Base-by-base conservation (phyloP, 2,797 vertebrate species). In the Gouania willdenowi region DNA sequence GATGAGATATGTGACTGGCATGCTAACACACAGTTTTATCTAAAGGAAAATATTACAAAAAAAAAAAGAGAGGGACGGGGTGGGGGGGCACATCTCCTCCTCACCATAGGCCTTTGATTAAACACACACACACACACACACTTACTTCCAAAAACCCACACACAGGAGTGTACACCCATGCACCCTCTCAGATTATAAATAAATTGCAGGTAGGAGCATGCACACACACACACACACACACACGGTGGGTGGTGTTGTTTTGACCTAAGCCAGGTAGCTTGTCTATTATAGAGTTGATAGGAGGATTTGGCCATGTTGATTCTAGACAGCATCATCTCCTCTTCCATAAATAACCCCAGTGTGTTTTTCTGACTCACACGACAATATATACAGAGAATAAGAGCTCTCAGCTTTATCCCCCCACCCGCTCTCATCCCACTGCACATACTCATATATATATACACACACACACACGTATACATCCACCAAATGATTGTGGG, bases 1-100 rank as follows among this genome's bases (percentile, higher is more conserved):
- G 87, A 90, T 90, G 84, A 88, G 83, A 88, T 84, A 79, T 91
- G 89, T 91, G 88, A 88, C 84, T 81, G 75, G 89, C 88, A 91
- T 91, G 80, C 84, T 82, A 89, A 91, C 79, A 59, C 61, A 34
- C 66, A 81, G 77, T 87, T 90, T 90, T 89, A 86, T 87, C 80
- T 80, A 75, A 80, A 45, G 38, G 36, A 74, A 68, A 71, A 20
- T n/a, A n/a, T n/a, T n/a, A n/a, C n/a, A n/a, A 19, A 6, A 19
- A 20, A 19, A 20, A 19, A 20, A 19, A 19, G 19, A 44, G 65
- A 64, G 51, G 60, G 56, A 54, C 65, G 56, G 63, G 68, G 48
- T 38, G 53, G 60, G 66, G 60, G 57, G 59, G 68, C 60, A 64
- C 55, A 70, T 76, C 69, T 76, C 66, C 69, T 76, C 66, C 75